A percentile compares a stretch with the other conserved stretches of the same genome.
phyloP scores from a whole-genome alignment of 2,797 vertebrate genomes.

The Staurois parvus region DNA sequence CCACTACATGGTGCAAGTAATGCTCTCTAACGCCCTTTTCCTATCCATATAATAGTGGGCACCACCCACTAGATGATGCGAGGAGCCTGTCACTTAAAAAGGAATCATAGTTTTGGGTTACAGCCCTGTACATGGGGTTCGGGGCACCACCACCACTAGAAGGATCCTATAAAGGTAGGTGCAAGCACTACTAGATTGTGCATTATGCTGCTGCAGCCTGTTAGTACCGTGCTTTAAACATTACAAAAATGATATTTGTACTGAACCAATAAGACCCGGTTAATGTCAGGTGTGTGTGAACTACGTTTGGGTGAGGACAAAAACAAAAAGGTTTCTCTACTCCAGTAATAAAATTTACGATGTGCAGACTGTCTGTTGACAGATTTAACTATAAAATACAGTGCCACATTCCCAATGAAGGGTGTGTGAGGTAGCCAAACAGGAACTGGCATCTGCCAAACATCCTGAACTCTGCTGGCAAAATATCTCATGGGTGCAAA shows the following conservation, averaged over 20 bases:
- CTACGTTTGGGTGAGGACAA: neutral
- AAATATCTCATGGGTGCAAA: constrained; percentile 5
- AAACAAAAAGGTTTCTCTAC: neutral
- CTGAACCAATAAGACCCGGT: neutral
- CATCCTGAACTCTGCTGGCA: constrained; percentile 43
- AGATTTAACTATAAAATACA: constrained; percentile 1
- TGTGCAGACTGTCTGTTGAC: constrained; percentile 8
- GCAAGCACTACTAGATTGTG: neutral
- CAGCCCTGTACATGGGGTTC: no score
- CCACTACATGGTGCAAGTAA: no score
- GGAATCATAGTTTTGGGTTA: no score
- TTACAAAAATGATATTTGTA: neutral
- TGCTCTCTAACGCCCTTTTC: no score
- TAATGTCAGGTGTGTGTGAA: neutral
- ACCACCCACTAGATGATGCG: no score
- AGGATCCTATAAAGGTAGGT: neutral
- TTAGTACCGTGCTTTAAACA: neutral
- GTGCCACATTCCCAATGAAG: neutral
- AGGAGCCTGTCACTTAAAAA: no score
- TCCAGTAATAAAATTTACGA: neutral
- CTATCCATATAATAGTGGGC: no score
- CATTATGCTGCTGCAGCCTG: neutral
- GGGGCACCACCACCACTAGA: neutral
- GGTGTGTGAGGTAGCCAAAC: constrained; percentile 37
- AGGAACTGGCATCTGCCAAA: constrained; percentile 40